Base-by-base conservation (phyloP, 2,113 vertebrate genomes). In the Gasterosteus aculeatus region DNA sequence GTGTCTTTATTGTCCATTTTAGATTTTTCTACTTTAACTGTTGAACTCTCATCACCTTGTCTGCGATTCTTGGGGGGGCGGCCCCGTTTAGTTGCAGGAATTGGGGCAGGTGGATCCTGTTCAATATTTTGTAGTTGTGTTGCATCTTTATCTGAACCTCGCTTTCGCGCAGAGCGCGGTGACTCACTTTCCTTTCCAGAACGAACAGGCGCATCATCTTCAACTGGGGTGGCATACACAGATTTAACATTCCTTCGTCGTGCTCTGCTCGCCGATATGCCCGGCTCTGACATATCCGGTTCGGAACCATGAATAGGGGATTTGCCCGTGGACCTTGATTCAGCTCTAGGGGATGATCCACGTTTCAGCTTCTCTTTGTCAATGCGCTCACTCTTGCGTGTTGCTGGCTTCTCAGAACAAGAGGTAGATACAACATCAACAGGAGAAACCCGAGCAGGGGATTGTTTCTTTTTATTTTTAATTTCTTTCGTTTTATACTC, bases 381-480 rank as follows among this genome's bases (percentile, higher is more conserved):
- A 72, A 98, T 99, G 49, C 98, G 95, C 82, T 98, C 97, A 0
- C 98, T 99, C 86, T 99, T 99, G 51, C 98, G 95, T 0, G 96
- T 99, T 67, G 95, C 96, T 0, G 94, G 97, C 82, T 98, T 99
- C 87, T 99, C 98, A 0, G 86, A 61, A 3, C 90, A 47, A 0
- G 79, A 86, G 2, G 92, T 68, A 5, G 90, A 70, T 3, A 90
- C 41, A 16, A 92, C 65, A 0, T 94, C 84, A 3, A 92, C 91
- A 81, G 94, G 93, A 66, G 94, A 85, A 7, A 89, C 79, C 31
- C 86, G 80, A 49, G 94, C 74, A 31, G 94, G 82, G 0, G 95
- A 94, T 0, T 94, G 93, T 85, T 95, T 98, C 16, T 96, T 97
- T 82, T 97, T 99, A 66, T 84, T 97, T 92, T 97, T 99, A 33